These are phyloP conservation scores for Saxidomus purpurata DNA, from an alignment of 1,140 invertebrate species.

Conservation along the genomic window DNA sequence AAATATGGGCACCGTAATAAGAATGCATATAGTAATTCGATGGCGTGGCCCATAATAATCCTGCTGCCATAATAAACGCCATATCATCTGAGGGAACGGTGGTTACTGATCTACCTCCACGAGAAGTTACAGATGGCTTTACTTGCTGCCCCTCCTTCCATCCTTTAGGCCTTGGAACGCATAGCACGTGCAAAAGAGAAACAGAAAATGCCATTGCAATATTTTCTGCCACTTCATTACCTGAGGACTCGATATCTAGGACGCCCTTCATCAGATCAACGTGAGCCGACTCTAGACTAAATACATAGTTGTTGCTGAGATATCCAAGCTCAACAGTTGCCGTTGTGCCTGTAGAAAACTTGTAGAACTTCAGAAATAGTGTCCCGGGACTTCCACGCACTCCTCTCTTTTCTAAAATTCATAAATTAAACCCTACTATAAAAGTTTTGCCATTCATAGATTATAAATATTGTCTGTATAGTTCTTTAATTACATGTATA, in stretches of 20 bases:
- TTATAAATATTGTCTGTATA: too few species aligned
- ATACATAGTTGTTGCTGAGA: background rate
- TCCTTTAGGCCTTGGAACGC: constrained; percentile 59
- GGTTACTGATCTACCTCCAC: background rate
- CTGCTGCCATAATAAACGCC: constrained; percentile 34
- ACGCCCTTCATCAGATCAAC: constrained; percentile 43
- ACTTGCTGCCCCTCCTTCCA: constrained; percentile 42
- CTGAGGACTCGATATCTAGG: background rate
- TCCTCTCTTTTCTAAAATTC: background rate
- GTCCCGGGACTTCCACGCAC: constrained; percentile 22
- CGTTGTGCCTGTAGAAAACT: constrained; percentile 32
- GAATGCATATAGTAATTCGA: constrained; percentile 40
- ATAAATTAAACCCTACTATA: too few species aligned
- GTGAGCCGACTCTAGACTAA: constrained; percentile 3
- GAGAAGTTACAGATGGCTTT: background rate
- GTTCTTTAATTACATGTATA: too few species aligned
- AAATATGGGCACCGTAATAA: background rate
- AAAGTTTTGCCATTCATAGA: too few species aligned
- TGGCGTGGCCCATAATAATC: background rate
- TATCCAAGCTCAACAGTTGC: constrained; percentile 7
- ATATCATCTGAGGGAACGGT: constrained; percentile 44
- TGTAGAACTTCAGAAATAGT: constrained; percentile 37
- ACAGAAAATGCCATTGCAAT: constrained; percentile 72
- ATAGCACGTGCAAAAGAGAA: constrained; percentile 73
- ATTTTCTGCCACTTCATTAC: constrained; percentile 71